Conservation (phyloP, 2,113 vertebrate genomes). For the Phyllostomus discolor region DNA sequence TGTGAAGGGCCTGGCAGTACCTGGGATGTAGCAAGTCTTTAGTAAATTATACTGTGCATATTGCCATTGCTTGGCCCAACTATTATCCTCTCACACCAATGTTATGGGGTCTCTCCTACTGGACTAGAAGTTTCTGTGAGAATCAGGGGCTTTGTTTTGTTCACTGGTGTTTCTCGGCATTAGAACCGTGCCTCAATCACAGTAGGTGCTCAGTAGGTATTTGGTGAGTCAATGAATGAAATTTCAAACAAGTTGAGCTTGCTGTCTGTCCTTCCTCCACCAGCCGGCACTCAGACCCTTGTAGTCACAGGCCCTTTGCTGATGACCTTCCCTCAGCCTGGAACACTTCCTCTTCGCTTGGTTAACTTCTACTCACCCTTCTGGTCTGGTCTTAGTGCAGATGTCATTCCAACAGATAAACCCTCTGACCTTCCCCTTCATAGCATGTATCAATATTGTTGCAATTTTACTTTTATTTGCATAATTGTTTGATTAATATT, state of each 20-base stretch:
- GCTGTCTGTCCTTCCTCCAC: not conserved
- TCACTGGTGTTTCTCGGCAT: not conserved
- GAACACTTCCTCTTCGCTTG: not conserved
- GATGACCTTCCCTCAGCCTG: not conserved
- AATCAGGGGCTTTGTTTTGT: not conserved
- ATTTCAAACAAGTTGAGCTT: not conserved
- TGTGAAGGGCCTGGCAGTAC: not conserved
- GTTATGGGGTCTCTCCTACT: not conserved
- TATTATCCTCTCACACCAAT: not conserved
- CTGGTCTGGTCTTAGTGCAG: not conserved
- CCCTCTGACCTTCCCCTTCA: not conserved
- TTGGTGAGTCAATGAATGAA: not conserved
- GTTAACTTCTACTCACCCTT: not conserved
- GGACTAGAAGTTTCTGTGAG: not conserved
- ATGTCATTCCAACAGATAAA: not conserved
- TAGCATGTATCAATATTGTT: not conserved
- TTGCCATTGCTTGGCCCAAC: not conserved
- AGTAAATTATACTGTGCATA: not conserved
- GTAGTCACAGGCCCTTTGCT: not conserved
- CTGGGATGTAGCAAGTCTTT: not conserved
- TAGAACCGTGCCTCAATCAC: not conserved
- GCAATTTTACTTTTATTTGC: not conserved
- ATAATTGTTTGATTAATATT: slow-evolving; percentile 2
- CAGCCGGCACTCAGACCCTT: not conserved
- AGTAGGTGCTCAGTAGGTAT: not conserved